A percentile compares a stretch with the other conserved stretches of the same genome.
phyloP scores from a whole-genome alignment of 2,797 vertebrate genomes.

The Macrochelys suwanniensis region DNA sequence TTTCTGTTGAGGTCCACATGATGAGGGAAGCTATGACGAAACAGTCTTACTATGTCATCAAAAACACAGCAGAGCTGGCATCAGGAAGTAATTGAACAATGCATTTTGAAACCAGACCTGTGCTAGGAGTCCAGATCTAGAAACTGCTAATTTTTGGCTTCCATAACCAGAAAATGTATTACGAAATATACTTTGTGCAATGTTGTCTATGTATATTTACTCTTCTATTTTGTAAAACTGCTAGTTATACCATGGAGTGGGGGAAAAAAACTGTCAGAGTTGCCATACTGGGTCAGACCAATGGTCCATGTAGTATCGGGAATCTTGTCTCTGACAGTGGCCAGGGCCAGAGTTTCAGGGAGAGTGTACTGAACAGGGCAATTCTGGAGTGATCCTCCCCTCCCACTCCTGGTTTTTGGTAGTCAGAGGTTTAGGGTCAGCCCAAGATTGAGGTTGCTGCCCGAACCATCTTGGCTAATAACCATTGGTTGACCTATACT shows the following conservation, averaged over 20 bases:
- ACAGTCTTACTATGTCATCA: background rate
- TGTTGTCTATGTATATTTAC: accelerated
- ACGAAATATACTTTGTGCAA: background rate
- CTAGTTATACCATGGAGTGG: background rate
- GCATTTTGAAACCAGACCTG: background rate
- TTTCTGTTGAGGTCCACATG: background rate
- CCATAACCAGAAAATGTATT: background rate
- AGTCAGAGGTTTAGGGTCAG: no score
- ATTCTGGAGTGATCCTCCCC: no score
- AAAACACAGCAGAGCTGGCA: background rate
- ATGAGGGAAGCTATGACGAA: background rate
- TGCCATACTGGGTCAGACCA: no score
- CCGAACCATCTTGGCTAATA: no score
- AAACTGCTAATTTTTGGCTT: background rate
- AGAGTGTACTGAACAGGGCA: no score
- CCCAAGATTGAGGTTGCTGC: no score
- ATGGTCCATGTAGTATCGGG: no score
- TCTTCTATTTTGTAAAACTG: background rate
- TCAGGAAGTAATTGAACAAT: background rate
- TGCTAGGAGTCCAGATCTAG: background rate
- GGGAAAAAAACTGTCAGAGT: no score
- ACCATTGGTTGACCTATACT: no score
- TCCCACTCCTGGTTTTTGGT: no score
- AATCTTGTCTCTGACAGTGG: no score
- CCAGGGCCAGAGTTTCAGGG: no score